A percentile compares a stretch with the other conserved stretches of the same genome.
phyloP scores from a whole-genome alignment of 2,888 invertebrate species.

The Listrodromus nycthemerus region DNA sequence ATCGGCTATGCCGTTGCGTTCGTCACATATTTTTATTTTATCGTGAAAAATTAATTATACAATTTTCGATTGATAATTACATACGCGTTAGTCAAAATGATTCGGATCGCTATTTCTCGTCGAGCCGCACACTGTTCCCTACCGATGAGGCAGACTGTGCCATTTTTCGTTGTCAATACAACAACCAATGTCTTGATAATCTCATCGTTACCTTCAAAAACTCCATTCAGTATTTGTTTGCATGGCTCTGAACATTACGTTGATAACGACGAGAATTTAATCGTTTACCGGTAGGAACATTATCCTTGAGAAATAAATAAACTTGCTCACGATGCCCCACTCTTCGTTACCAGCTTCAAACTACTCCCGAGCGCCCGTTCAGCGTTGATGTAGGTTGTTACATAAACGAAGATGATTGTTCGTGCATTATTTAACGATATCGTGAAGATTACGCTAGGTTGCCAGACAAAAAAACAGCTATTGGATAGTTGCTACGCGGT shows the following conservation, averaged over 20 bases:
- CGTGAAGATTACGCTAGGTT: not conserved
- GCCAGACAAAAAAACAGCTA: not conserved
- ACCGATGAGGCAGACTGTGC: too few species aligned
- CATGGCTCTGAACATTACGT: too few species aligned
- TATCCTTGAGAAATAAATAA: not conserved
- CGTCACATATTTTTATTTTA: not conserved
- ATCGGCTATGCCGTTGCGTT: not conserved
- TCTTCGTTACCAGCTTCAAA: not conserved
- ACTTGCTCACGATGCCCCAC: not conserved
- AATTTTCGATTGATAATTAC: too few species aligned
- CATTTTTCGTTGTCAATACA: too few species aligned
- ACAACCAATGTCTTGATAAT: too few species aligned
- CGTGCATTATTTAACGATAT: not conserved
- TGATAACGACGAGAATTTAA: too few species aligned
- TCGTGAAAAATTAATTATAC: not conserved
- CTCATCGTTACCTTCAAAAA: too few species aligned
- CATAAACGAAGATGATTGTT: conserved; percentile 6
- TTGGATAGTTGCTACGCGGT: conserved; percentile 13
- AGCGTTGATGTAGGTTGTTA: not conserved
- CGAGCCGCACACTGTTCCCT: too few species aligned
- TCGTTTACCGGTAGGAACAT: too few species aligned
- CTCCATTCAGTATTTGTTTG: too few species aligned
- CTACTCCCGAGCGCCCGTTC: not conserved
- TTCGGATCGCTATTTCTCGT: too few species aligned
- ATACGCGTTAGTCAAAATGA: not conserved